These are phyloP conservation scores for Malthinus flaveolus DNA, from an alignment of 2,888 invertebrate genomes.

Conservation along the genomic window DNA sequence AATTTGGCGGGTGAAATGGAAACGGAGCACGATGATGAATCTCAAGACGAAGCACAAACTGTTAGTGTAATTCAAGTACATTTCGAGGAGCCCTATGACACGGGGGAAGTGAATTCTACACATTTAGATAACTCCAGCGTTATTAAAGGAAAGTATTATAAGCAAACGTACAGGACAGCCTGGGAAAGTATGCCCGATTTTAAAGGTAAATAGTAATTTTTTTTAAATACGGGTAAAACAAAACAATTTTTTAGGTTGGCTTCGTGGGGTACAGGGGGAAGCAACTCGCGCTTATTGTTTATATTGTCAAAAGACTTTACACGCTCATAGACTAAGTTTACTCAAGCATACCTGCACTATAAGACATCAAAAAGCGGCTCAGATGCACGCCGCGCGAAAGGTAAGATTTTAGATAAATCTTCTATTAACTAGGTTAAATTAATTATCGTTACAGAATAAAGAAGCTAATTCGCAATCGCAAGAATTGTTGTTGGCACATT, in stretches of 20 bases:
- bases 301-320: slow-evolving; percentile 61
- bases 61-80: slow-evolving; percentile 41
- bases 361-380: slow-evolving; percentile 60
- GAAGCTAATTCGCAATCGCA: slow-evolving; percentile 1
- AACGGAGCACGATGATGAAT: slow-evolving; percentile 34
- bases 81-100: slow-evolving; percentile 38
- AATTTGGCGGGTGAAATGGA: slow-evolving; percentile 37
- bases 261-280: slow-evolving; percentile 58
- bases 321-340: slow-evolving; percentile 62
- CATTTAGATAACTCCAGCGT: slow-evolving; percentile 31
- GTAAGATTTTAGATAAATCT: slow-evolving; percentile 28
- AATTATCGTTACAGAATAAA: slow-evolving; percentile 22
- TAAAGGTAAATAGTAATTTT: slow-evolving; percentile 53
- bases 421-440: background rate
- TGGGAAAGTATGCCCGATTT: slow-evolving; percentile 65
- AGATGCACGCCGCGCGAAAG: slow-evolving; percentile 45
- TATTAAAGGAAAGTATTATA: slow-evolving; percentile 54
- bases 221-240: background rate
- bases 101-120: slow-evolving; percentile 32
- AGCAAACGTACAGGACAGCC: slow-evolving; percentile 61
- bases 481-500: background rate
- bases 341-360: slow-evolving; percentile 64
- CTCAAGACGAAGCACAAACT: slow-evolving; percentile 29
- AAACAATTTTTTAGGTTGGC: slow-evolving; percentile 56
- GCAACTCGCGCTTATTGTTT: slow-evolving; percentile 61